Evolutionary conservation across 1,140 invertebrate genomes (phyloP).

Genomic region (Lethrus apterus): DNA sequence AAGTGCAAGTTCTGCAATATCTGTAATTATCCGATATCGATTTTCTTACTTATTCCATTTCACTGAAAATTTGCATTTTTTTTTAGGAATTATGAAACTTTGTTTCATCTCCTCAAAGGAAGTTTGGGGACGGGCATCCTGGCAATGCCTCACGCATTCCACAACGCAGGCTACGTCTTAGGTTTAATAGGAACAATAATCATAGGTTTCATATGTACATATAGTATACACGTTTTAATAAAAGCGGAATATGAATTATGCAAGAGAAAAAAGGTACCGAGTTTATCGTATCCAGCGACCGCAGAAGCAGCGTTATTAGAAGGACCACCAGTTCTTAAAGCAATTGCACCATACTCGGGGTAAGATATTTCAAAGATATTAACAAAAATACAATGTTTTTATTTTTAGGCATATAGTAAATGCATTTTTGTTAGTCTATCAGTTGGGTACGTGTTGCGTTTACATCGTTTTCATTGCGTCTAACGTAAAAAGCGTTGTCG

Average conservation of each 20-base stretch:
- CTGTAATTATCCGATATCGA: too few species aligned
- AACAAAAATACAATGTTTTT: conserved; percentile 8
- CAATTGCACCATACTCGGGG: conserved; percentile 52
- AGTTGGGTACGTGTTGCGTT: conserved; percentile 82
- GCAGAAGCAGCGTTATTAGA: conserved; percentile 61
- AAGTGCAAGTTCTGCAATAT: too few species aligned
- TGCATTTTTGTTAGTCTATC: conserved; percentile 69
- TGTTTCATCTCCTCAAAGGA: conserved; percentile 76
- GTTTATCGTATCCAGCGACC: conserved; percentile 62
- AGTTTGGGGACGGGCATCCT: conserved; percentile 85
- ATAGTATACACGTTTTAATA: conserved; percentile 71
- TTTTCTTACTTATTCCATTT: too few species aligned
- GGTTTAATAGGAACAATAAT: conserved; percentile 60
- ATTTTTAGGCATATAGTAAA: conserved; percentile 51
- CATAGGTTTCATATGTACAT: conserved; percentile 68
- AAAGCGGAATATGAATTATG: conserved; percentile 62
- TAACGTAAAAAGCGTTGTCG: conserved; percentile 58
- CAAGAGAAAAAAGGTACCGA: conserved; percentile 56
- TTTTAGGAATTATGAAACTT: conserved; percentile 65
- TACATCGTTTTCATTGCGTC: conserved; percentile 79
- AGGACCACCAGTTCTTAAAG: conserved; percentile 54
- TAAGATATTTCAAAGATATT: conserved; percentile 39
- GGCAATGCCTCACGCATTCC: conserved; percentile 81
- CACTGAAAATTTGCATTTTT: conserved; percentile 21
- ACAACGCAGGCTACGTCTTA: conserved; percentile 64